A percentile compares a stretch with the other conserved stretches of the same genome.
phyloP scores from a whole-genome alignment of 2,888 invertebrate genomes.

The Notocelia uddmanniana region DNA sequence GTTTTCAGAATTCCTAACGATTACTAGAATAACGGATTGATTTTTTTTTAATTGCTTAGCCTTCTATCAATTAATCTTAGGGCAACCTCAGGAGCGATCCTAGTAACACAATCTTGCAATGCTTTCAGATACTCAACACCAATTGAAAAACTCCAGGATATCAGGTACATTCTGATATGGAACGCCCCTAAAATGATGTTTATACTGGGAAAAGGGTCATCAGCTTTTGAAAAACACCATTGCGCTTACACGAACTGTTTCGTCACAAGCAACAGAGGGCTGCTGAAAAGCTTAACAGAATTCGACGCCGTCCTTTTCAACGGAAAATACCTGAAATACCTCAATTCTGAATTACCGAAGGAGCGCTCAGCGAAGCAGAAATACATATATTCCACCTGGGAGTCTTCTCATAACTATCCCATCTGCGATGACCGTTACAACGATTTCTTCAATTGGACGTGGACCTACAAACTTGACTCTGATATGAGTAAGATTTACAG shows the following conservation, averaged over 20 bases:
- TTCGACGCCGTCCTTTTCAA: conserved; percentile 67
- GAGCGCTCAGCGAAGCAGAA: conserved; percentile 63
- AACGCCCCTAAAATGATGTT: not conserved
- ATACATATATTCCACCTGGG: conserved; percentile 62
- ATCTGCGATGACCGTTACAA: conserved; percentile 56
- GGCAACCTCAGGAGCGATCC: too few species aligned
- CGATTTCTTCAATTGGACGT: conserved; percentile 66
- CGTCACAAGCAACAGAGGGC: conserved; percentile 58
- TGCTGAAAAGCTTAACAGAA: conserved; percentile 52
- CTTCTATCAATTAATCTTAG: too few species aligned
- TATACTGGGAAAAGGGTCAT: conserved; percentile 54
- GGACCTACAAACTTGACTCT: conserved; percentile 64
- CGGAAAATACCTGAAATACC: conserved; percentile 59
- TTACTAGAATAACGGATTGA: too few species aligned
- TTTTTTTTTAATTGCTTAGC: too few species aligned
- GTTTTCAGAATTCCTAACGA: too few species aligned
- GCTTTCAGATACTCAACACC: too few species aligned
- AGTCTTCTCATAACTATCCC: conserved; percentile 65
- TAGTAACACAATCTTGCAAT: too few species aligned
- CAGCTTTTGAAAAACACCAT: conserved; percentile 58
- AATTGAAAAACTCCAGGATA: not conserved
- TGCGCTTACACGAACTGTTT: conserved; percentile 66
- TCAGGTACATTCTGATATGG: conserved; percentile 24
- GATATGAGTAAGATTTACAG: conserved; percentile 63
- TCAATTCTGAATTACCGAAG: conserved; percentile 52